phyloP scores from a whole-genome alignment of 2,113 vertebrate species.

The Carassius auratus region DNA sequence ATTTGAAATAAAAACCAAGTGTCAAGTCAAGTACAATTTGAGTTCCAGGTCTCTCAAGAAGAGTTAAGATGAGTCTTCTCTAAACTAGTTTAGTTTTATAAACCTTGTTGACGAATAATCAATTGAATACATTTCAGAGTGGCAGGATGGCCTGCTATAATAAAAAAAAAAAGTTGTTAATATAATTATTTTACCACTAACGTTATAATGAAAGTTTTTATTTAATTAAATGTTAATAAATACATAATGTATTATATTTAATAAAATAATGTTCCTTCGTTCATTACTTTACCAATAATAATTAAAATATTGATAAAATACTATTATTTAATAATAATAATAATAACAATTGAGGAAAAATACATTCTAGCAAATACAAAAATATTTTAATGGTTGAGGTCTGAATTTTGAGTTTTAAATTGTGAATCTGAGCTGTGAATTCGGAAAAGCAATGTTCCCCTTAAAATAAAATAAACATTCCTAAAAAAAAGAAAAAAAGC shows the following conservation, averaged over 20 bases:
- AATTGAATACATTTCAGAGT: background rate
- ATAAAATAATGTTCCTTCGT: background rate
- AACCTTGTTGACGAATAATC: background rate
- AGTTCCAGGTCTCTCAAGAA: background rate
- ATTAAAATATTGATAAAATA: too few species aligned
- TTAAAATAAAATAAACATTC: too few species aligned
- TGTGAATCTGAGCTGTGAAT: background rate
- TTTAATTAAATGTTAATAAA: background rate
- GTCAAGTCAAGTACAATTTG: background rate
- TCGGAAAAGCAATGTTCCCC: background rate
- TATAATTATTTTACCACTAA: background rate
- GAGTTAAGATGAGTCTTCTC: background rate
- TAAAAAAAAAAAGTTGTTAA: background rate
- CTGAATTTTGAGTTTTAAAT: too few species aligned
- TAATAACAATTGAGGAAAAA: too few species aligned
- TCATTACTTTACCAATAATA: background rate
- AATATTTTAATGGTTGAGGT: too few species aligned
- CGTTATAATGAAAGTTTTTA: too few species aligned
- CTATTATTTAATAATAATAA: too few species aligned
- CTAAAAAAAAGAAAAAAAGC: background rate
- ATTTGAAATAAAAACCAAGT: background rate
- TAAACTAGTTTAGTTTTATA: background rate
- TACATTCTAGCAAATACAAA: too few species aligned
- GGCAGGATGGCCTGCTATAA: background rate
- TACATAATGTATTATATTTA: background rate